Percentiles rank a stretch among this genome's conserved stretches.
Conservation (phyloP, 1,140 invertebrate species). For the Brachionus rotundiformis region DNA sequence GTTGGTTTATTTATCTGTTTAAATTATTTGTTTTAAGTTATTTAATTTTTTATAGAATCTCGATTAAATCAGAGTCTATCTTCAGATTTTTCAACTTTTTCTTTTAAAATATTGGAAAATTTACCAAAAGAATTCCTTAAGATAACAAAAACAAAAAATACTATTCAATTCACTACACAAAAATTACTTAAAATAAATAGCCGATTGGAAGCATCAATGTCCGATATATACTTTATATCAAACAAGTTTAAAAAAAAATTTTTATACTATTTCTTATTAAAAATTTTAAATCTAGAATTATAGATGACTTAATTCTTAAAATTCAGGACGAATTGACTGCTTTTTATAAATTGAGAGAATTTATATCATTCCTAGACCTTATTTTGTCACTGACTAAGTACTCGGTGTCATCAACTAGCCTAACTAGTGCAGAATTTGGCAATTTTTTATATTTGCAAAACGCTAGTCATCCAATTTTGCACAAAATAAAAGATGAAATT, state of each 20-base stretch:
- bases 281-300: slow-evolving; percentile 4
- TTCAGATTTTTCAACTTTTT: background rate
- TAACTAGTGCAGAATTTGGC: background rate
- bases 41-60: background rate
- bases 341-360: slow-evolving; percentile 24
- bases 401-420: background rate
- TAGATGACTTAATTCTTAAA: slow-evolving; percentile 9
- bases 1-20: background rate
- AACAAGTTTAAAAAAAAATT: slow-evolving; percentile 26
- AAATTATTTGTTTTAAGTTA: background rate
- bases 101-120: background rate
- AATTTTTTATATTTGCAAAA: background rate
- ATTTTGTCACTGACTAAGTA: slow-evolving; percentile 1
- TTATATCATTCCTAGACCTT: slow-evolving; percentile 1
- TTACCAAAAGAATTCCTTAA: slow-evolving; percentile 34
- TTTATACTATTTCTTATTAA: background rate
- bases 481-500: slow-evolving; percentile 16
- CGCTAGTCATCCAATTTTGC: slow-evolving; percentile 23
- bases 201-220: background rate
- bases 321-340: background rate
- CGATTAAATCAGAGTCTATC: background rate
- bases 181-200: slow-evolving; percentile 30
- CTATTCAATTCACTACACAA: slow-evolving; percentile 25
- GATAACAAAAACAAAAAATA: background rate
- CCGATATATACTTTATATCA: slow-evolving; percentile 26